Percentiles rank a stretch among this genome's conserved stretches.
Conservation (phyloP, 2,797 vertebrate species). For the Echiichthys vipera region DNA sequence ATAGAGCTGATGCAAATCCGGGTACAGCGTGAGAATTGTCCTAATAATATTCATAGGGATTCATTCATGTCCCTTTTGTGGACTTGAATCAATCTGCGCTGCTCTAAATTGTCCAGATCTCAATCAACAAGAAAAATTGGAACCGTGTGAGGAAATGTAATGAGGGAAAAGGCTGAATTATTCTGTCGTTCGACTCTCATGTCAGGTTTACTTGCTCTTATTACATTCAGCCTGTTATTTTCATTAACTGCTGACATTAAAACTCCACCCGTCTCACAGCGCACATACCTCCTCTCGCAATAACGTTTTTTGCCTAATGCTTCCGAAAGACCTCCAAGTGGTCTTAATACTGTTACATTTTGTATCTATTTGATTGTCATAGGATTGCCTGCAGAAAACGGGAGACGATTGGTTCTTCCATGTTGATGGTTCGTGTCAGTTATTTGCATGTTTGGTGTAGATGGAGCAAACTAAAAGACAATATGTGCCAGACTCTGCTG, state of each 20-base stretch:
- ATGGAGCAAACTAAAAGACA: conserved; percentile 40
- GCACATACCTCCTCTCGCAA: conserved; percentile 70
- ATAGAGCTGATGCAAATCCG: conserved; percentile 38
- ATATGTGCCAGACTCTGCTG: conserved; percentile 25
- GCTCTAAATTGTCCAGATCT: conserved; percentile 24
- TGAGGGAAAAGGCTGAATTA: conserved; percentile 35
- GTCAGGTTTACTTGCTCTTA: conserved; percentile 33
- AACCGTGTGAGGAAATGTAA: conserved; percentile 27
- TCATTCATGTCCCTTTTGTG: conserved; percentile 23
- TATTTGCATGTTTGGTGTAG: conserved; percentile 77
- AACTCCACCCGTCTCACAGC: conserved; percentile 25
- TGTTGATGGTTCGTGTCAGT: conserved; percentile 61
- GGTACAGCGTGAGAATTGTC: conserved; percentile 26
- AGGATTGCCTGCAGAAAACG: conserved; percentile 54
- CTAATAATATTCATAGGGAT: conserved; percentile 46
- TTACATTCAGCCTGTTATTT: conserved; percentile 37
- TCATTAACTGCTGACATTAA: conserved; percentile 54
- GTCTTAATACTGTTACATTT: conserved; percentile 64
- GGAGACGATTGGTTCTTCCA: conserved; percentile 70
- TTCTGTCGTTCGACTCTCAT: conserved; percentile 17
- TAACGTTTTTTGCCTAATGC: conserved; percentile 77
- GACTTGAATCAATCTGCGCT: conserved; percentile 18
- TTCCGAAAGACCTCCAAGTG: conserved; percentile 78
- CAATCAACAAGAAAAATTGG: conserved; percentile 26
- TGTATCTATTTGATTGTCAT: conserved; percentile 42